Conservation (phyloP, 2,113 vertebrate species). For the Arizona elegans region DNA sequence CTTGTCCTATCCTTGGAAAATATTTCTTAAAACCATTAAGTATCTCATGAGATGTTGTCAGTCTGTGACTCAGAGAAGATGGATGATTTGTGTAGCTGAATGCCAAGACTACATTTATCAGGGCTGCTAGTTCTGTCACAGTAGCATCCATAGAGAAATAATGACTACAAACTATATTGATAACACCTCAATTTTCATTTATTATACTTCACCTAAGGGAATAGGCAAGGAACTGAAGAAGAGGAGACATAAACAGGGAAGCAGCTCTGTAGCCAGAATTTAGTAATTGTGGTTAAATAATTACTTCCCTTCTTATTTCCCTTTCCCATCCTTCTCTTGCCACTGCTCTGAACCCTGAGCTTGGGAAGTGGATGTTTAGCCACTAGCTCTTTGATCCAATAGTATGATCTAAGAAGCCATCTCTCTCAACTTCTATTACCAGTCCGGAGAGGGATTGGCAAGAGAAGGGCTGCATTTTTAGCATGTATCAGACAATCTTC, state of each 20-base stretch:
- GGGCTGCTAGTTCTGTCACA: not conserved
- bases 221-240: not conserved
- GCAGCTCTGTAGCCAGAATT: not conserved
- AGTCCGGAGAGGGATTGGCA: not conserved
- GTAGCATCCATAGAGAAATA: not conserved
- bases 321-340: not conserved
- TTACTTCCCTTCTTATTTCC: not conserved
- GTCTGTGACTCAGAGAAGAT: not conserved
- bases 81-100: not conserved
- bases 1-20: not conserved
- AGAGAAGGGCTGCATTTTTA: not conserved
- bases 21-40: not conserved
- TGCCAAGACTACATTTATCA: not conserved
- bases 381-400: not conserved
- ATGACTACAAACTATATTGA: not conserved
- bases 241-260: not conserved
- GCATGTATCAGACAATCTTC: not conserved
- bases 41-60: not conserved
- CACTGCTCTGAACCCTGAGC: not conserved
- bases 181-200: not conserved
- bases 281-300: not conserved
- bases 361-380: not conserved
- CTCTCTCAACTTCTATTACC: not conserved
- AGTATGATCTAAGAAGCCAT: not conserved
- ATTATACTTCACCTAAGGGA: not conserved